Percentiles rank a stretch among this genome's conserved stretches.
These are phyloP conservation scores for Catagonus wagneri DNA, from an alignment of 2,113 vertebrate species.

Conservation along the genomic window DNA sequence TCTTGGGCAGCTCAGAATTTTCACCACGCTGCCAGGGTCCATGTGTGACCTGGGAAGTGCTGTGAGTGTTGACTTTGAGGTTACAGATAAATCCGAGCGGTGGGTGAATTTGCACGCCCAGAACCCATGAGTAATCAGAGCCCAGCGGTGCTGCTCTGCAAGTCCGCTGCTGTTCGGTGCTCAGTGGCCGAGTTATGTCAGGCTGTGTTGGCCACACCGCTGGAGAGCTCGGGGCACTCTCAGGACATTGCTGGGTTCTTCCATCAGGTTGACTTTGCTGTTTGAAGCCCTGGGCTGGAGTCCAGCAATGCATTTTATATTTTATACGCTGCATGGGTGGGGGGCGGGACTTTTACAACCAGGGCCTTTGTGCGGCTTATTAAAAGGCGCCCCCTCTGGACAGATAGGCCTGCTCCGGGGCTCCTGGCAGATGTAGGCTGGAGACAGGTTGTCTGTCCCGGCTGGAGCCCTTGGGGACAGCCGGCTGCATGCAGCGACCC, in stretches of 20 bases:
- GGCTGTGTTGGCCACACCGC: background rate
- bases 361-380: background rate
- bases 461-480: background rate
- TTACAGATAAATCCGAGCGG: background rate
- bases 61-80: background rate
- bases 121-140: background rate
- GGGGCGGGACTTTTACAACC: background rate
- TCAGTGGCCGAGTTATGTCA: background rate
- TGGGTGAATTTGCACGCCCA: background rate
- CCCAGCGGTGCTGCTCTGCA: background rate
- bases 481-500: rapidly evolving
- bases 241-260: background rate
- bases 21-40: background rate
- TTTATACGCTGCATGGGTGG: no score
- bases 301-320: background rate
- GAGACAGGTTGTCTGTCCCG: no score
- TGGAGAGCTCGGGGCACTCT: background rate
- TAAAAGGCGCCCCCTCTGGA: background rate
- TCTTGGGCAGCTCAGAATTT: background rate
- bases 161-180: background rate
- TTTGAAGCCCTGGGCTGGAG: background rate
- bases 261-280: background rate
- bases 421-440: rapidly evolving
- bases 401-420: background rate
- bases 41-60: background rate